Conservation (phyloP, 2,113 vertebrate species). For the Neotoma lepida region DNA sequence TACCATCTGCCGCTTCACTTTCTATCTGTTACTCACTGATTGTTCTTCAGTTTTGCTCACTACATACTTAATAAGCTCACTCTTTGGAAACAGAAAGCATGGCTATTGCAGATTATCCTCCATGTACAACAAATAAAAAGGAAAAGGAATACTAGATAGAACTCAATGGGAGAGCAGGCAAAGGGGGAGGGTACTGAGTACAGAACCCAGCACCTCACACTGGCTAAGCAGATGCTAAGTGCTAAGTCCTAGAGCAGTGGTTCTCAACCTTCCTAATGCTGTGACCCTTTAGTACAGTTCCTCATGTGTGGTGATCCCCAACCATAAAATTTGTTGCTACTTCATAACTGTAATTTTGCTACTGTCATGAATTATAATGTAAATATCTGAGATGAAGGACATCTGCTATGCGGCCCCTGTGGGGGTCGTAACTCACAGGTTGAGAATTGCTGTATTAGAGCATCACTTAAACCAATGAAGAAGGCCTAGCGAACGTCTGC, state of each 20-base stretch:
- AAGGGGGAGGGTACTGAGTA: neutral
- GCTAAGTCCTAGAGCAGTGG: neutral
- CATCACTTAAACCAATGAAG: conserved; percentile 50
- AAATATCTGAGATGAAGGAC: neutral
- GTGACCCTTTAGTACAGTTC: neutral
- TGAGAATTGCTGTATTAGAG: neutral
- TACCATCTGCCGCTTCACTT: neutral
- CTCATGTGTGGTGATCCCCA: neutral
- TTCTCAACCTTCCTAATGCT: neutral
- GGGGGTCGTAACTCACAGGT: neutral
- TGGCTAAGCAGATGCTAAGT: neutral
- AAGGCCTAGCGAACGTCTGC: neutral
- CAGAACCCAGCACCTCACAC: neutral
- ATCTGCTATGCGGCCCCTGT: neutral
- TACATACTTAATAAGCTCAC: neutral
- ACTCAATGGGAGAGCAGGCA: neutral
- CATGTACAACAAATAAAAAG: neutral
- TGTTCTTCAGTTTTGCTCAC: neutral
- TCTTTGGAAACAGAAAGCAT: neutral
- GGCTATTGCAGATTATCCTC: neutral
- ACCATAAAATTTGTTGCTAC: neutral
- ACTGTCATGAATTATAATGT: neutral
- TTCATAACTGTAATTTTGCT: neutral
- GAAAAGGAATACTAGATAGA: neutral
- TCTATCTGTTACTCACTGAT: neutral